Evolutionary conservation across 2,797 vertebrate species (phyloP), one percentile per base, ranked within the genome.

Genomic region (Sarcoramphus papa): DNA sequence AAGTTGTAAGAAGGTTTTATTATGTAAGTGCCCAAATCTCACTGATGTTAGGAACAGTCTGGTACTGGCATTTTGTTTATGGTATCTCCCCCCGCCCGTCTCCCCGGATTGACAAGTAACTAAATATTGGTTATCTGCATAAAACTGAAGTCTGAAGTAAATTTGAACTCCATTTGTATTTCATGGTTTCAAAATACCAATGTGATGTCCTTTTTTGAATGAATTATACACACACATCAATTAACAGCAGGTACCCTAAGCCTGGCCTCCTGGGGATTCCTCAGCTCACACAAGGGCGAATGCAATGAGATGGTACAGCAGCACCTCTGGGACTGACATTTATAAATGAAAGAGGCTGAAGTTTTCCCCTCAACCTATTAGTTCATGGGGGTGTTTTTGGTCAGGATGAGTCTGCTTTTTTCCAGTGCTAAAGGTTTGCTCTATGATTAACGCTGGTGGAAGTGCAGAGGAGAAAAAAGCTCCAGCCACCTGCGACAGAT

Each of bases 1-100:
- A 81, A 80, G 60, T 2, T 3, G 2, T 54, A 48, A 27, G 22
- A 30, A 33, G 17, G 12, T 65, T 93, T 85, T 65, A 48, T 20
- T 59, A 37, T 1, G 23, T 19, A 82, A 43, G 22, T 12, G 31
- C 17, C 40, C 40, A 54, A 37, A 81, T 54, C 40, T 70, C 51
- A 37, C 7, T 7, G 10, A 21, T 0, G 6, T 53, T n/a, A 69
- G 41, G 33, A 79, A 51, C 40, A 54, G 43, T 12, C 45, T 54
- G 63, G 25, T 19, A 41, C 19, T 11, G 14, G 8, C 16, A 28
- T 80, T 63, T 45, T 31, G 33, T 24, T 74, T 30, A 54, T 5
- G 13, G 22, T 15, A 33, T 30, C 25, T 69, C 11, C 28, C 43
- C 20, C 8, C 0, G 0, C 28, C 9, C 8, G 1, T 20, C 65